phyloP scores from a whole-genome alignment of 2,113 vertebrate species.

The Willisornis vidua region DNA sequence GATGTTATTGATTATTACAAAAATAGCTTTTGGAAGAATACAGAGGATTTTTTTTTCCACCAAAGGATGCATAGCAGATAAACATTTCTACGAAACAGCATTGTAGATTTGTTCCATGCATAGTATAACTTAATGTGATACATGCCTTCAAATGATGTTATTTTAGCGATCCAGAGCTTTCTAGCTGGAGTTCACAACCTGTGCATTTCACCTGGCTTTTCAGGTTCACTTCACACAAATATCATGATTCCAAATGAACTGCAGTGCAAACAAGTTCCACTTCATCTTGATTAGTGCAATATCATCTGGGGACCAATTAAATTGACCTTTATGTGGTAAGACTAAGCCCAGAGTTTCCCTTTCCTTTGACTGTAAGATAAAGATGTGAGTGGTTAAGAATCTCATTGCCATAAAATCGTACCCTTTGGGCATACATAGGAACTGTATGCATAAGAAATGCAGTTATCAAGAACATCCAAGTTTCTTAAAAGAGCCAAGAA shows the following conservation, averaged over 20 bases:
- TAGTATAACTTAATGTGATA: neutral
- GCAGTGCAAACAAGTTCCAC: neutral
- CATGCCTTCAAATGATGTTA: neutral
- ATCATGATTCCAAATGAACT: neutral
- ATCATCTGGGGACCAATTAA: neutral
- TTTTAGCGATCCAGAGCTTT: neutral
- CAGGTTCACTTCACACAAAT: constrained; percentile 2
- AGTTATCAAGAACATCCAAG: neutral
- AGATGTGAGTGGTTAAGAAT: neutral
- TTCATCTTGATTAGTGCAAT: neutral
- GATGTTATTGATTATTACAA: neutral
- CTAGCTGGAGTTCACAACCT: neutral
- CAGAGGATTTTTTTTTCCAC: neutral
- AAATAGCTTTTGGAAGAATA: neutral
- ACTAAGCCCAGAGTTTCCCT: neutral
- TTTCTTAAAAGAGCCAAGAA: neutral
- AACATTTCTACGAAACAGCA: neutral
- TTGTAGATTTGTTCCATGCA: neutral
- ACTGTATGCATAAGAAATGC: neutral
- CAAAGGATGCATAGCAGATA: neutral
- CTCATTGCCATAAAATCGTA: neutral
- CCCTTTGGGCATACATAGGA: neutral
- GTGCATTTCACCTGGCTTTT: neutral
- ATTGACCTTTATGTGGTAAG: neutral
- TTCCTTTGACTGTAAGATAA: neutral